phyloP scores from a whole-genome alignment of 2,113 vertebrate species.

The Trochalopteron elliotii region DNA sequence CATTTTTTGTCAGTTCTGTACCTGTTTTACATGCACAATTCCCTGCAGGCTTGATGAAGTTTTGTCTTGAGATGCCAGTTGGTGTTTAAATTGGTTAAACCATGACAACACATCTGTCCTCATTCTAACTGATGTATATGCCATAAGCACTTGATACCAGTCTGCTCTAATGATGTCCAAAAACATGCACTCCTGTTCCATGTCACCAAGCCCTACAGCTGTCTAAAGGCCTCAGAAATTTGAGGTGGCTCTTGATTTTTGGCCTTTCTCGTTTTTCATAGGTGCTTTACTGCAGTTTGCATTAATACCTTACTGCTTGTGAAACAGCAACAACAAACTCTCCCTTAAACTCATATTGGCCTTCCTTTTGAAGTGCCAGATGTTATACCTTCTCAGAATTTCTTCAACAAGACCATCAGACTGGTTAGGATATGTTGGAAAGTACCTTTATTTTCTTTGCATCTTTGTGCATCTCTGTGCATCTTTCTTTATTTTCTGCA shows the following conservation, averaged over 20 bases:
- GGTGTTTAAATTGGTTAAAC: not conserved
- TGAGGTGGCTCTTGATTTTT: not conserved
- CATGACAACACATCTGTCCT: not conserved
- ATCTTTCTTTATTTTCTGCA: too few relatives aligned
- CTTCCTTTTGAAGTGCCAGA: not conserved
- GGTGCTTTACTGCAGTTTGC: not conserved
- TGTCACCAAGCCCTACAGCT: not conserved
- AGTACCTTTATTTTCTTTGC: not conserved
- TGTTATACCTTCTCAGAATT: not conserved
- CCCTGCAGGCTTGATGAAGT: accelerated
- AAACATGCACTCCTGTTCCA: not conserved
- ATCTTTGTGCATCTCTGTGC: too few relatives aligned
- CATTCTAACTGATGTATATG: not conserved
- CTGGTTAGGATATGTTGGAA: not conserved
- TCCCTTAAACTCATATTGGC: not conserved
- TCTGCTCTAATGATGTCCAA: not conserved
- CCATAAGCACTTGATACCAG: not conserved
- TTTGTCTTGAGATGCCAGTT: not conserved
- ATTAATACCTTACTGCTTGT: not conserved
- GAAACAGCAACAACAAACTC: not conserved
- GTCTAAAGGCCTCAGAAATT: not conserved
- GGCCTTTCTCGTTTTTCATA: not conserved
- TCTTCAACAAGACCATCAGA: not conserved
- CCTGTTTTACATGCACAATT: not conserved
- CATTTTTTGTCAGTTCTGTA: not conserved